Evolutionary conservation across 2,888 invertebrate genomes (phyloP).

Genomic region (Apocheima hispidaria): DNA sequence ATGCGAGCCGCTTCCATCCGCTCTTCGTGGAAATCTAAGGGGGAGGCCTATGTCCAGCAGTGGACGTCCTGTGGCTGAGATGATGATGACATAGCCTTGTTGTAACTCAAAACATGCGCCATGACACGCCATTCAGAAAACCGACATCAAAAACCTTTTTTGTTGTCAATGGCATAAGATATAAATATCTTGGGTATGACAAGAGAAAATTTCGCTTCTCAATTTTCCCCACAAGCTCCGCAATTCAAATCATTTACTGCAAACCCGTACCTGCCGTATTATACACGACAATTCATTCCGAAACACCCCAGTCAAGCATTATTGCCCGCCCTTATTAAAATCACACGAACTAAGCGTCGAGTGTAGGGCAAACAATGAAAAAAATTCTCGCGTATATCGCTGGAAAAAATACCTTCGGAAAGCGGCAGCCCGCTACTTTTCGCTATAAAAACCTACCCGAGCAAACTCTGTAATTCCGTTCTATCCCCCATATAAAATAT

Average conservation of each 20-base stretch:
- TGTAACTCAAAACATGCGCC: conserved; percentile 5
- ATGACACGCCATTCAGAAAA: conserved; percentile 1
- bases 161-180: conserved; percentile 3
- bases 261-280: conserved; percentile 36
- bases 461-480: conserved; percentile 83
- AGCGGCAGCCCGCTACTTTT: conserved; percentile 71
- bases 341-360: conserved; percentile 70
- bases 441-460: conserved; percentile 82
- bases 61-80: too few relatives aligned
- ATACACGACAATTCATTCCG: conserved; percentile 58
- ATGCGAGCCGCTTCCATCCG: too few relatives aligned
- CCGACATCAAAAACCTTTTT: conserved; percentile 12
- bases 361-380: conserved; percentile 75
- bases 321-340: conserved; percentile 70
- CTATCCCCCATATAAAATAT: conserved; percentile 83
- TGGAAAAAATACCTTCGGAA: conserved; percentile 75
- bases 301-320: conserved; percentile 52
- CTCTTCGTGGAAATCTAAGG: too few relatives aligned
- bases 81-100: conserved; percentile 8
- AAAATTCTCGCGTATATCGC: conserved; percentile 65
- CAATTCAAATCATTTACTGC: conserved; percentile 40
- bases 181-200: neutral
- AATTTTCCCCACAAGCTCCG: conserved; percentile 27
- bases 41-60: too few relatives aligned
- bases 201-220: conserved; percentile 19